Evolutionary conservation across 2,113 vertebrate genomes (phyloP).

Genomic region (Chelonoidis abingdonii): DNA sequence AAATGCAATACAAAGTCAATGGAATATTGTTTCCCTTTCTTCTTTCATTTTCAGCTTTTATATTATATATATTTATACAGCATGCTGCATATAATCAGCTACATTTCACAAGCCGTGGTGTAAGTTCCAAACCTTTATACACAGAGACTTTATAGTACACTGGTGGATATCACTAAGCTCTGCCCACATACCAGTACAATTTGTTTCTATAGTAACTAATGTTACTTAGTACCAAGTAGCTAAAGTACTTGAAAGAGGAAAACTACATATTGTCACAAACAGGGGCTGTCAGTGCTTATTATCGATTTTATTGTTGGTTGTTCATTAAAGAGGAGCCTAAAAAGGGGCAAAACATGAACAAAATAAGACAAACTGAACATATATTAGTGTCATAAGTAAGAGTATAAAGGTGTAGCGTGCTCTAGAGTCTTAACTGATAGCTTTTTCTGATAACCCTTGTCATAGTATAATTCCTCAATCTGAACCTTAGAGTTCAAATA

Average conservation of each 20-base stretch:
- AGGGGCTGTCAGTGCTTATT: not conserved
- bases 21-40: not conserved
- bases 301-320: not conserved
- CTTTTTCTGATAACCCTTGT: not conserved
- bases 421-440: not conserved
- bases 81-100: not conserved
- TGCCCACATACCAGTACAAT: not conserved
- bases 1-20: not conserved
- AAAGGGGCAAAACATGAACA: not conserved
- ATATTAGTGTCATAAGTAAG: not conserved
- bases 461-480: too few species aligned
- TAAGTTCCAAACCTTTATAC: not conserved
- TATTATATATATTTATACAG: not conserved
- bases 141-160: constrained; percentile 18
- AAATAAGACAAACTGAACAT: not conserved
- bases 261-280: not conserved
- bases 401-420: rapidly evolving
- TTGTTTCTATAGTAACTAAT: constrained; percentile 1
- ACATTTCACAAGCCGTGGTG: not conserved
- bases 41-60: not conserved
- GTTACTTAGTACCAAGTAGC: not conserved
- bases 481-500: too few species aligned
- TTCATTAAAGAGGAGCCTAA: not conserved
- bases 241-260: not conserved
- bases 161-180: not conserved